These are phyloP conservation scores for Porites cylindrica DNA, from an alignment of 92 coral and sea anemone species.

Conservation along the genomic window DNA sequence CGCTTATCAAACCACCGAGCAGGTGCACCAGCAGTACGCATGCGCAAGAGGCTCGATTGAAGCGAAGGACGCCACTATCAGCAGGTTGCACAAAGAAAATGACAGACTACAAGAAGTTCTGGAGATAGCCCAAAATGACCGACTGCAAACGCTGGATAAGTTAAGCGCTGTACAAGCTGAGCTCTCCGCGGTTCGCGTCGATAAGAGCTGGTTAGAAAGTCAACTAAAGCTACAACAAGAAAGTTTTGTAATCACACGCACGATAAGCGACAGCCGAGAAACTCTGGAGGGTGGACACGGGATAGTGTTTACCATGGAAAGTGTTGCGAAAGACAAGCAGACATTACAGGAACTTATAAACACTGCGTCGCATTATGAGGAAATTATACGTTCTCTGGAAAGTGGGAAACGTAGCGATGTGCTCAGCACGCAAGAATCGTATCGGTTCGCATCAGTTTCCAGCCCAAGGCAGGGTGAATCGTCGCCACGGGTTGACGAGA, in stretches of 20 bases:
- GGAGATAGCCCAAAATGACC: conserved; percentile 82
- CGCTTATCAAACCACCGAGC: conserved; percentile 77
- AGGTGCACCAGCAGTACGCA: conserved; percentile 88
- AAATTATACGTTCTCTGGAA: conserved; percentile 74
- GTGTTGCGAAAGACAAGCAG: conserved; percentile 77
- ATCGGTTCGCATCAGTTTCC: conserved; percentile 25
- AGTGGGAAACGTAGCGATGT: conserved; percentile 44
- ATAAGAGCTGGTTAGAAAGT: conserved; percentile 84
- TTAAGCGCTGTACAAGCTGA: conserved; percentile 84
- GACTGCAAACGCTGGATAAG: conserved; percentile 65
- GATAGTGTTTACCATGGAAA: conserved; percentile 74
- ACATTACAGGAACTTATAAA: conserved; percentile 84
- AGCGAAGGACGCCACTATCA: conserved; percentile 87
- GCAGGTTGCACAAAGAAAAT: conserved; percentile 81
- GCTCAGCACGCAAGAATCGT: conserved; percentile 30
- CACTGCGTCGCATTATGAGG: conserved; percentile 90
- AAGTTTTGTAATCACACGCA: conserved; percentile 49
- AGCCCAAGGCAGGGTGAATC: conserved; percentile 29
- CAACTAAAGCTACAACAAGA: conserved; percentile 72
- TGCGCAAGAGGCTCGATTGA: conserved; percentile 81
- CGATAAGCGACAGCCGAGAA: conserved; percentile 36
- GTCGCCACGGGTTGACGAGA: conserved; percentile 75
- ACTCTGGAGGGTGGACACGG: conserved; percentile 54
- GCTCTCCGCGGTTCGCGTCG: conserved; percentile 76
- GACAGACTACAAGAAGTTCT: conserved; percentile 84